These are phyloP conservation scores for Heliothis peltigera DNA, from an alignment of 2,888 invertebrate genomes.

Conservation along the genomic window DNA sequence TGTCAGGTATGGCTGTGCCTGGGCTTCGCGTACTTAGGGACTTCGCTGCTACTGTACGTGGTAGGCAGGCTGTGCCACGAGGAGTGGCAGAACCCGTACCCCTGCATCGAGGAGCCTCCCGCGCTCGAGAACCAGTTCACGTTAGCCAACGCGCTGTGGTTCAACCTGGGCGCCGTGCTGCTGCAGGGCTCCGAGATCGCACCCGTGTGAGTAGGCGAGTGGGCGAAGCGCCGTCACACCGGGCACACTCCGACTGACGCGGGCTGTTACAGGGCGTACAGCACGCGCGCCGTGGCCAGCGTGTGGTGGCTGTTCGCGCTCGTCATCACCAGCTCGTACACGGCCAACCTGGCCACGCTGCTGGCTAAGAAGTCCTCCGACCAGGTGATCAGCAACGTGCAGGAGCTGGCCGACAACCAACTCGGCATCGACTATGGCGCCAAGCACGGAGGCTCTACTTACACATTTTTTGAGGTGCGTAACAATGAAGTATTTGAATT, in stretches of 20 bases:
- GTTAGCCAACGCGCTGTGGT: conserved; percentile 96
- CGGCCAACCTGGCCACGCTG: conserved; percentile 97
- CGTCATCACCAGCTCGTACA: conserved; percentile 96
- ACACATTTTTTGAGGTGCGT: conserved; percentile 95
- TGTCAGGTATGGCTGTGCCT: conserved; percentile 95
- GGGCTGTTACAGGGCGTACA: conserved; percentile 92
- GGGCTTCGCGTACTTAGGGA: conserved; percentile 94
- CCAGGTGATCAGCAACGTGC: conserved; percentile 93
- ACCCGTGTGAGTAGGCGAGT: conserved; percentile 96
- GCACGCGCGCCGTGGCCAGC: conserved; percentile 95
- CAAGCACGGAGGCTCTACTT: conserved; percentile 95
- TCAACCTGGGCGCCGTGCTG: conserved; percentile 95
- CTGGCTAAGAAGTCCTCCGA: conserved; percentile 93
- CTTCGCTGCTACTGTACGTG: conserved; percentile 94
- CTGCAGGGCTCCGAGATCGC: conserved; percentile 97
- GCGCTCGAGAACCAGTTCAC: conserved; percentile 96
- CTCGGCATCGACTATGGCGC: conserved; percentile 96
- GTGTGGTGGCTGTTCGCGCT: conserved; percentile 97
- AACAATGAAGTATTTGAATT: too few species aligned
- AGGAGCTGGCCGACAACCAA: conserved; percentile 94
- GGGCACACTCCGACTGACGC: too few species aligned
- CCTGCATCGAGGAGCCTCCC: conserved; percentile 95
- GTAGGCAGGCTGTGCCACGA: conserved; percentile 95
- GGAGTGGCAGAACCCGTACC: conserved; percentile 97
- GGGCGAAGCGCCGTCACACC: too few species aligned